Conservation (phyloP, 2,888 invertebrate genomes). For the Nycteola revayana region DNA sequence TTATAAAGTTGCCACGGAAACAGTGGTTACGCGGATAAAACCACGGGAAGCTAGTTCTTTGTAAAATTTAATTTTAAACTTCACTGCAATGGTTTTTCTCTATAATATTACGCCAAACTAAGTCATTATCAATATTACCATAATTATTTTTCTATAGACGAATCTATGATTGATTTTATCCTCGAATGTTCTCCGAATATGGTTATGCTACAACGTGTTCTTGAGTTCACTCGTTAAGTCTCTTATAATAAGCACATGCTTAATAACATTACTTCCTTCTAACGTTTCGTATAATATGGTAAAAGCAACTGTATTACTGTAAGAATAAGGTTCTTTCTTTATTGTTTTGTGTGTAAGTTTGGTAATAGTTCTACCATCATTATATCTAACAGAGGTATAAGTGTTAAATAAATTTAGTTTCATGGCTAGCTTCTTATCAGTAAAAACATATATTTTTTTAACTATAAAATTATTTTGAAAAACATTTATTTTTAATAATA, state of each 20-base stretch:
- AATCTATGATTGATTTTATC: constrained; percentile 8
- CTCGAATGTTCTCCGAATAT: constrained; percentile 11
- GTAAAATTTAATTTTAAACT: no score
- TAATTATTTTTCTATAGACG: no score
- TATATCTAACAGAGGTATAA: constrained; percentile 15
- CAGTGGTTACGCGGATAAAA: no score
- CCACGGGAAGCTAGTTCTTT: no score
- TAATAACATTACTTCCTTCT: constrained; percentile 63
- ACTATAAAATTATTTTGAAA: no score
- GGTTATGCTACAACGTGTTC: constrained; percentile 43
- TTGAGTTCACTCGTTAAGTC: constrained; percentile 51
- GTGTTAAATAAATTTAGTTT: constrained; percentile 14
- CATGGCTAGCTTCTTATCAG: no score
- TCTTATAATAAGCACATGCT: constrained; percentile 61
- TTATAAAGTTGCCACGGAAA: no score
- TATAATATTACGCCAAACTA: no score
- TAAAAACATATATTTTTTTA: no score
- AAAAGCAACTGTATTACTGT: constrained; percentile 34
- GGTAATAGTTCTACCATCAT: constrained; percentile 15
- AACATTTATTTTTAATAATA: no score
- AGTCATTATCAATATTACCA: no score
- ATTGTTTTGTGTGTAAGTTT: constrained; percentile 4
- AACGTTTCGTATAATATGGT: constrained; percentile 22
- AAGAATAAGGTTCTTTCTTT: constrained; percentile 36
- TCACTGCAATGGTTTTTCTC: no score